Evolutionary conservation across 2,888 invertebrate genomes (phyloP).

Genomic region (Orthonevra nobilis): DNA sequence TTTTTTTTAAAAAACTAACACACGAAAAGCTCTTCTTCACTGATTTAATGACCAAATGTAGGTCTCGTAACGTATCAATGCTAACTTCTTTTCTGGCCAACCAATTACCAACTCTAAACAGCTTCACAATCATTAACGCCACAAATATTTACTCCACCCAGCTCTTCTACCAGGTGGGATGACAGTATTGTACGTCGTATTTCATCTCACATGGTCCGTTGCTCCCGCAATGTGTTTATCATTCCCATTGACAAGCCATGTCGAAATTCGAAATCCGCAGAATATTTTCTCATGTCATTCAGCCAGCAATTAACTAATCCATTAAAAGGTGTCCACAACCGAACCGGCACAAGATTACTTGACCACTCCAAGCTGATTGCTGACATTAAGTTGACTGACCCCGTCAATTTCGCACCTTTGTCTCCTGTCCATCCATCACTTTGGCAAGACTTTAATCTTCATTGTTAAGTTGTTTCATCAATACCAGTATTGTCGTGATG

Average conservation of each 20-base stretch:
- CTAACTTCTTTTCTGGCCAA: no score
- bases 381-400: constrained; percentile 30
- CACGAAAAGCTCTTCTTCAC: no score
- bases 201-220: constrained; percentile 6
- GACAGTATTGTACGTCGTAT: no score
- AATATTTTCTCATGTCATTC: constrained; percentile 37
- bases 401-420: not conserved
- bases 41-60: no score
- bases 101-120: no score
- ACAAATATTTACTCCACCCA: no score
- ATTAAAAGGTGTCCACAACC: constrained; percentile 1
- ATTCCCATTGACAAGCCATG: constrained; percentile 15
- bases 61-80: no score
- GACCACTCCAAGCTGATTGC: not conserved
- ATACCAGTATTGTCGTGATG: not conserved
- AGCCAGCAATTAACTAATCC: constrained; percentile 36
- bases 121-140: no score
- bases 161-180: no score
- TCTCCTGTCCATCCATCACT: constrained; percentile 7
- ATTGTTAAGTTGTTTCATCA: not conserved
- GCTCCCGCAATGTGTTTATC: constrained; percentile 23
- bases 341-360: not conserved
- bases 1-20: no score
- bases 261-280: not conserved
- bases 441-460: not conserved